Conservation (phyloP, 2,797 vertebrate genomes). For the Antrozous pallidus region DNA sequence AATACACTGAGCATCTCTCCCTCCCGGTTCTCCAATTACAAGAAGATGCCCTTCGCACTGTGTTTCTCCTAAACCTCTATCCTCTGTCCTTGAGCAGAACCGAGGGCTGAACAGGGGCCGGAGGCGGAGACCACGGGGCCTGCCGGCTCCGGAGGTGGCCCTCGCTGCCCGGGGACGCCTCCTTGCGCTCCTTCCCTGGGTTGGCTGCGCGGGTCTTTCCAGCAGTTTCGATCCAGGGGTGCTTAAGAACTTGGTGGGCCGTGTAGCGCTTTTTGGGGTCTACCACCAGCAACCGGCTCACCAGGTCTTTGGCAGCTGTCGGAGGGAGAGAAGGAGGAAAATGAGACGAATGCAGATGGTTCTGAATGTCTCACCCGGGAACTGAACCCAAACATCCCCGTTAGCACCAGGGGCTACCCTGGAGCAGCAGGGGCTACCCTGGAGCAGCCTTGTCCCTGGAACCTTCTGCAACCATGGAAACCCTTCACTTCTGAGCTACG, state of each 20-base stretch:
- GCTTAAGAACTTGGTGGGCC: constrained; percentile 89
- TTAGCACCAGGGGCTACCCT: accelerated
- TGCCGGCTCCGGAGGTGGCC: constrained; percentile 76
- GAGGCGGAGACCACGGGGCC: neutral
- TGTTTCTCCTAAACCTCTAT: neutral
- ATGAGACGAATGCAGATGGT: neutral
- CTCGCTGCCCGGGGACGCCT: constrained; percentile 78
- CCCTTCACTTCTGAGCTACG: accelerated
- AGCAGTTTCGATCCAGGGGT: constrained; percentile 90
- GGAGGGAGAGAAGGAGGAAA: neutral
- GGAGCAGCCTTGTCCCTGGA: neutral
- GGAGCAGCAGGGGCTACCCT: accelerated
- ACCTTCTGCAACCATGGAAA: neutral
- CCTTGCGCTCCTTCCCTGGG: constrained; percentile 83
- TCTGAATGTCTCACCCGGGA: neutral
- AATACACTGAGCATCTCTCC: neutral
- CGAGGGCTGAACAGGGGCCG: accelerated
- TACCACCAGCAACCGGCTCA: constrained; percentile 89
- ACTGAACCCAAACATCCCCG: neutral
- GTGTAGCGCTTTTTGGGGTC: constrained; percentile 90
- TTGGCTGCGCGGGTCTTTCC: constrained; percentile 80
- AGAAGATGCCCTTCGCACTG: neutral
- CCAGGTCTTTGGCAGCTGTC: constrained; percentile 92
- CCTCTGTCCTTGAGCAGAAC: neutral
- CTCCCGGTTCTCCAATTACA: neutral